Conservation (phyloP, 2,797 vertebrate species). For the Picus viridis region DNA sequence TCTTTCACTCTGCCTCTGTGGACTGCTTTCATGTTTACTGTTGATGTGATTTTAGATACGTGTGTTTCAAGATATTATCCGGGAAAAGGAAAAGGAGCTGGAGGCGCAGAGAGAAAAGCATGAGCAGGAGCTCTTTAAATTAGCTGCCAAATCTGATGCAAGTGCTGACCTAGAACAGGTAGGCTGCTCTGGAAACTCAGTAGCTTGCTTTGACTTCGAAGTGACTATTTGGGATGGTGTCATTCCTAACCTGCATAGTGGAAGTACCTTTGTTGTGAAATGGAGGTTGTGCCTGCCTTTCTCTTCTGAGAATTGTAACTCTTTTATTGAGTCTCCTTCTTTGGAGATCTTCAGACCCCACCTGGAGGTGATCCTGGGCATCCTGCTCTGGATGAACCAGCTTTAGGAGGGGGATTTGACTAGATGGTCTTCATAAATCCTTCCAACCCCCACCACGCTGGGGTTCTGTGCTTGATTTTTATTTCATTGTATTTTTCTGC, state of each 20-base stretch:
- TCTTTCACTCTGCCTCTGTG: not conserved
- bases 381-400: too few species aligned
- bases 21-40: not conserved
- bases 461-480: not conserved
- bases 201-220: not conserved
- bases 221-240: not conserved
- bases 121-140: slow-evolving; percentile 89
- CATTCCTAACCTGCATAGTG: not conserved
- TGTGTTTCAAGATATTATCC: slow-evolving; percentile 87
- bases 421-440: too few species aligned
- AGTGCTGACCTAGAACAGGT: slow-evolving; percentile 92
- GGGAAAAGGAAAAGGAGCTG: slow-evolving; percentile 86
- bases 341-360: too few species aligned
- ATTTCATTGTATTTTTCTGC: not conserved
- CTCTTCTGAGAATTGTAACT: not conserved
- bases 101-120: slow-evolving; percentile 83
- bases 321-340: not conserved
- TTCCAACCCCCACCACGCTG: too few species aligned
- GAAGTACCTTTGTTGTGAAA: not conserved
- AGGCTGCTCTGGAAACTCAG: slow-evolving; percentile 27
- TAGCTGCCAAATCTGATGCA: slow-evolving; percentile 89
- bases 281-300: not conserved
- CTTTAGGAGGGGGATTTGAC: too few species aligned
- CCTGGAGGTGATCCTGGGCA: too few species aligned
- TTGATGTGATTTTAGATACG: slow-evolving; percentile 78